Percentiles rank a stretch among this genome's conserved stretches.
phyloP scores from a whole-genome alignment of 2,113 vertebrate genomes.

The Pontoporia blainvillei region DNA sequence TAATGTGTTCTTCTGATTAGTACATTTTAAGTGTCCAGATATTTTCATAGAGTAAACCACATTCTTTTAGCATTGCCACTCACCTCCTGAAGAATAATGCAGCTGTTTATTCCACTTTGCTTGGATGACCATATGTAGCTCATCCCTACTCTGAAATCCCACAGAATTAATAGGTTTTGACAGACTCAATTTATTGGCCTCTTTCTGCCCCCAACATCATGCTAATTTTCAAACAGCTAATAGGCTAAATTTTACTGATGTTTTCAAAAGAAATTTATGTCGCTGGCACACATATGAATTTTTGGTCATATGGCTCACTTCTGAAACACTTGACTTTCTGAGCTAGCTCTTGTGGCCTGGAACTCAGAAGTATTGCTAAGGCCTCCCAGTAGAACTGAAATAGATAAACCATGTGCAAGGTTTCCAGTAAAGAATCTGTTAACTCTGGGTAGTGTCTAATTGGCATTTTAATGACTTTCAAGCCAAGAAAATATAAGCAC shows the following conservation, averaged over 20 bases:
- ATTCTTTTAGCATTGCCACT: background rate
- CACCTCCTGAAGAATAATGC: background rate
- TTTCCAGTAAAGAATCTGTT: background rate
- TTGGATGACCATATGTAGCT: background rate
- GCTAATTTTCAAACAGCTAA: background rate
- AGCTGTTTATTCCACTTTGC: background rate
- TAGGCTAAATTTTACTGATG: background rate
- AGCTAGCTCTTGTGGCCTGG: background rate
- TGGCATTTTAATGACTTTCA: slow-evolving; percentile 2
- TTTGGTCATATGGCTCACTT: background rate
- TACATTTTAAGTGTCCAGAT: background rate
- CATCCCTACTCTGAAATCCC: background rate
- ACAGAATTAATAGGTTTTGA: background rate
- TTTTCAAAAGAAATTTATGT: background rate
- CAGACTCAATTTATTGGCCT: background rate
- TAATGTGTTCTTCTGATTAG: background rate
- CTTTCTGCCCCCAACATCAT: background rate
- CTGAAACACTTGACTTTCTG: background rate
- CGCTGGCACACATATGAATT: background rate
- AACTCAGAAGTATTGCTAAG: background rate
- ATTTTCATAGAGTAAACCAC: background rate
- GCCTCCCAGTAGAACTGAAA: background rate
- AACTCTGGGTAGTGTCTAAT: background rate
- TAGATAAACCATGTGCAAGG: background rate
- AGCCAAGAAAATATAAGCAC: background rate